These are phyloP conservation scores for Julus scandinavius DNA, from an alignment of 2,888 invertebrate species.

Conservation along the genomic window DNA sequence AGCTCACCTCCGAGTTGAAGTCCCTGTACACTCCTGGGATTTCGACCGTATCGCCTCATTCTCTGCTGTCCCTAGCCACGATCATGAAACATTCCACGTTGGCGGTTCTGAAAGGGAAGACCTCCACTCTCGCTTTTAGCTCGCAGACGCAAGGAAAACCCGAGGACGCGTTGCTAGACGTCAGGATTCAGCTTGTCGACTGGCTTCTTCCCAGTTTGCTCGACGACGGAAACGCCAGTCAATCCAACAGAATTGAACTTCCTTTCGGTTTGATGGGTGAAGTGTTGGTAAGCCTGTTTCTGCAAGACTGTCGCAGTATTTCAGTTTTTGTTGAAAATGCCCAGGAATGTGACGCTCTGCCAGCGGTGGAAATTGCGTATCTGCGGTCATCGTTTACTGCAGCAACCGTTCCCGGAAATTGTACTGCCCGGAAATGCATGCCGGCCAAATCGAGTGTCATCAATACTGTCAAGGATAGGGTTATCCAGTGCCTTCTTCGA, in stretches of 20 bases:
- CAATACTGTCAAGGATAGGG: background rate
- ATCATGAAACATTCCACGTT: conserved; percentile 29
- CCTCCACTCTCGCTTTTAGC: background rate
- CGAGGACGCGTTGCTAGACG: background rate
- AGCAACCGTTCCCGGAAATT: background rate
- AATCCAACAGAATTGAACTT: background rate
- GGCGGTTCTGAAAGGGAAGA: background rate
- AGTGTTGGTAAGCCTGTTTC: background rate
- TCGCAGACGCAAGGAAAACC: background rate
- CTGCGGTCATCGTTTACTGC: background rate
- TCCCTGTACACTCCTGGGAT: background rate
- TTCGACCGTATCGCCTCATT: background rate
- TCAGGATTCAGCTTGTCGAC: conserved; percentile 4
- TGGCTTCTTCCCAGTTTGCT: conserved; percentile 23
- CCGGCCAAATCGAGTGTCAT: background rate
- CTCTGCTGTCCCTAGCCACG: background rate
- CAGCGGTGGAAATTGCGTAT: background rate
- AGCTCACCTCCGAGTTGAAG: background rate
- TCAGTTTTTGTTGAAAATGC: background rate
- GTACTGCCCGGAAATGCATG: background rate
- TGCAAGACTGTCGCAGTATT: background rate
- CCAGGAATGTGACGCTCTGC: background rate
- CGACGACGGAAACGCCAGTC: background rate
- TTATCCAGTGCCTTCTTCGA: conserved; percentile 10
- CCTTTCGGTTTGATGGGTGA: conserved; percentile 5